Evolutionary conservation across 92 coral and sea anemone species (phyloP).

Genomic region (Meandrina meandrites): DNA sequence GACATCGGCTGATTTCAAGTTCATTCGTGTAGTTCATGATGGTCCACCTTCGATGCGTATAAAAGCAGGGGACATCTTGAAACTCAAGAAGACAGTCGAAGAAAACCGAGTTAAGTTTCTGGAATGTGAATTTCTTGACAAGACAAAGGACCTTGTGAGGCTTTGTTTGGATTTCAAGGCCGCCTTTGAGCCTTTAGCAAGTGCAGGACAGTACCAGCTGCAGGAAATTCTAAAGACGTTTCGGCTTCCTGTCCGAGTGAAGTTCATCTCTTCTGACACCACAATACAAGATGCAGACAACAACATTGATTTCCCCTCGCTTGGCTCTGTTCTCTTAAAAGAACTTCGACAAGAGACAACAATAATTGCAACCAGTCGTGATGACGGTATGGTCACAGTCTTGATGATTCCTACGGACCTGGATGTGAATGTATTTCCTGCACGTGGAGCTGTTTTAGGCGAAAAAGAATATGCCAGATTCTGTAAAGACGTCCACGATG

Average conservation of each 20-base stretch:
- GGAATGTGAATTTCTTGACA: conserved; percentile 43
- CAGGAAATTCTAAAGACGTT: neutral
- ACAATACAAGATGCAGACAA: neutral
- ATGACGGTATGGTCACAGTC: conserved; percentile 34
- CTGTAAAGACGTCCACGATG: conserved; percentile 53
- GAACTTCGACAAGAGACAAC: conserved; percentile 24
- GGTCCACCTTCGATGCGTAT: conserved; percentile 51
- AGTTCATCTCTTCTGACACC: conserved; percentile 32
- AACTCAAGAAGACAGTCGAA: conserved; percentile 35
- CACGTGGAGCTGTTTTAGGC: conserved; percentile 42
- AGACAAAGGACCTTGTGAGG: conserved; percentile 15
- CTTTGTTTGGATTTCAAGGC: conserved; percentile 50
- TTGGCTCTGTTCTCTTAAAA: conserved; percentile 54
- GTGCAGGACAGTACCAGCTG: neutral
- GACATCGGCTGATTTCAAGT: conserved; percentile 17
- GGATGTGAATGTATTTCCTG: conserved; percentile 47
- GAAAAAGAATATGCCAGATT: conserved; percentile 45
- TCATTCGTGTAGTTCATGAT: conserved; percentile 41
- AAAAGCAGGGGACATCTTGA: conserved; percentile 53
- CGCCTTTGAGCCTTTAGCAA: conserved; percentile 35
- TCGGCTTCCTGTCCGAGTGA: conserved; percentile 47
- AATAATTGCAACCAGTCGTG: conserved; percentile 47
- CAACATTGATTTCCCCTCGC: conserved; percentile 25
- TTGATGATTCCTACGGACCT: conserved; percentile 49
- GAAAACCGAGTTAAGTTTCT: conserved; percentile 4